Conservation (phyloP, 1,140 invertebrate species). For the Nasonia longicornis region DNA sequence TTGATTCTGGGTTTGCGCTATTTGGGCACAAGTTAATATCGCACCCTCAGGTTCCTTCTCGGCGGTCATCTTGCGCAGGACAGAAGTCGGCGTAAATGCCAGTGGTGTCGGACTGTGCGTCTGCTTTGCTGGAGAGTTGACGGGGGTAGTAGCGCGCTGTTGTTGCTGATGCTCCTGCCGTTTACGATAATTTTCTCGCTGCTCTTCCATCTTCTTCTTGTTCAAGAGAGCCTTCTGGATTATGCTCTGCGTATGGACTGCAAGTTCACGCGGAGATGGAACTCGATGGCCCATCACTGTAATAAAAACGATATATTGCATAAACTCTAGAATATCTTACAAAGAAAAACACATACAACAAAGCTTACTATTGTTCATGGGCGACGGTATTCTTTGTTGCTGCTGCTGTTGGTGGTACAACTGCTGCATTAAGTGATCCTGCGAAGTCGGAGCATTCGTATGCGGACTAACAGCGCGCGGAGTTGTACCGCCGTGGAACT, state of each 20-base stretch:
- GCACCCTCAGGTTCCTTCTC: constrained; percentile 80
- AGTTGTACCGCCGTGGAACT: constrained; percentile 68
- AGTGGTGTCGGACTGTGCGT: constrained; percentile 74
- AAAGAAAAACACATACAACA: neutral
- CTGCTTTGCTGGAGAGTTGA: constrained; percentile 65
- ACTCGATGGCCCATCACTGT: constrained; percentile 77
- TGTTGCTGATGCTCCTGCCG: constrained; percentile 69
- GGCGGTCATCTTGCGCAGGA: constrained; percentile 92
- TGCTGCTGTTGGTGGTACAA: constrained; percentile 61
- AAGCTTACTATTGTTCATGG: constrained; percentile 66
- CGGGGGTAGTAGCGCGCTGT: constrained; percentile 60
- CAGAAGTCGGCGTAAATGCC: constrained; percentile 91
- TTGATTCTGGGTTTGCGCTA: constrained; percentile 23
- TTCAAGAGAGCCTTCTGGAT: constrained; percentile 87
- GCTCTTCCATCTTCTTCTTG: constrained; percentile 88
- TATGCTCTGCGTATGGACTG: constrained; percentile 84
- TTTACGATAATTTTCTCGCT: constrained; percentile 83
- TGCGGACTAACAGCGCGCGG: constrained; percentile 71
- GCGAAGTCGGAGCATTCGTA: constrained; percentile 56
- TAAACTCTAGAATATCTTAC: neutral
- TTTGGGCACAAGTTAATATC: constrained; percentile 53
- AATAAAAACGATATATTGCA: constrained; percentile 16
- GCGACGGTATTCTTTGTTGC: constrained; percentile 67
- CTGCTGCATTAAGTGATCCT: constrained; percentile 66
- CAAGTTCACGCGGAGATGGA: constrained; percentile 85